Evolutionary conservation across 1,140 invertebrate genomes (phyloP), one percentile per base, ranked within the genome.

Genomic region (Atopsyche davidsoni): DNA sequence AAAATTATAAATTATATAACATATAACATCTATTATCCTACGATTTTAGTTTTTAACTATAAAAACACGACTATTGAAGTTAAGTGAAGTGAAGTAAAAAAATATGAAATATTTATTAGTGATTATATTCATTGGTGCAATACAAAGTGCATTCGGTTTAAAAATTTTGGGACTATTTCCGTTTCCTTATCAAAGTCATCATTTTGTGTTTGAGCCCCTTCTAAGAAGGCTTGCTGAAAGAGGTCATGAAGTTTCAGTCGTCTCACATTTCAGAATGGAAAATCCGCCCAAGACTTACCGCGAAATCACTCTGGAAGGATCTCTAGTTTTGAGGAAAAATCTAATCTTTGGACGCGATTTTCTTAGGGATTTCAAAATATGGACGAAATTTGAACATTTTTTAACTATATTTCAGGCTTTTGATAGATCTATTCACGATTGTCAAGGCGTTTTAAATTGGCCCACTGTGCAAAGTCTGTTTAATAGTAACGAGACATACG

Each of bases 181-280:
- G 1, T 76, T 82, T 49, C 66, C 74, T 1, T 79, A 82, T 1
- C 78, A 73, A 23, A 87, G 83, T 61, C 85, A 89, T 59, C 83
- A 85, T 58, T 71, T 77, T 16, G 79, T 84, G 18, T 82, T 82
- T 57, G 69, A 79, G 39, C 76, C 77, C 0, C 60, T 88, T 1
- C 64, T 87, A 2, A 73, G 76, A 19, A 81, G 79, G 46, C 60
- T 89, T 23, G 77, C 77, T 1, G 68, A 64, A 45, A 73, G 77
- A 11, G 83, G 83, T 17, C 82, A 88, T 57, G 67, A 83, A 10
- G 53, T 89, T 7, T 86, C 83, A 1, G 77, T 87, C 10, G 63
- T 87, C 11, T 83, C 77, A 21, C 76, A 80, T 58, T 85, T 83
- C 48, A 74, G 76, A 52, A 60, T 69, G 24, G 58, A 66, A 24